A percentile compares a stretch with the other conserved stretches of the same genome.
Conservation (phyloP, 1,140 invertebrate species). For the Hylaeus volcanicus region DNA sequence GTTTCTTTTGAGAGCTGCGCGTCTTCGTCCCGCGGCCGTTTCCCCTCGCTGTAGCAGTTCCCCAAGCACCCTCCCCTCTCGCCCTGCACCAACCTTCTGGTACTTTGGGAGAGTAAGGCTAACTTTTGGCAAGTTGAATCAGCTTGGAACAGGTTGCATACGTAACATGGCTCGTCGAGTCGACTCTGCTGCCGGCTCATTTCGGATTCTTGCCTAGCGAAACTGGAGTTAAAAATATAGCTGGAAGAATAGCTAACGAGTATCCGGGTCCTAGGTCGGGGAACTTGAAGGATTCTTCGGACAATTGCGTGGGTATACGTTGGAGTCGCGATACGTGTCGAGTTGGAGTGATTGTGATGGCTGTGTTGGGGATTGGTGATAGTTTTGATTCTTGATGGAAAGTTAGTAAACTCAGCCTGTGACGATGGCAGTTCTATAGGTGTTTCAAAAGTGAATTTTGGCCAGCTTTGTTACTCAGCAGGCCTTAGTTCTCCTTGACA, state of each 20-base stretch:
- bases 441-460: no score
- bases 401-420: no score
- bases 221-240: background rate
- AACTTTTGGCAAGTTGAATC: conserved; percentile 56
- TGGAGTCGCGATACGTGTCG: background rate
- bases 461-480: no score
- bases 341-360: no score
- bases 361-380: no score
- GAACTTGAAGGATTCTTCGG: no score
- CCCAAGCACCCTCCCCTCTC: background rate
- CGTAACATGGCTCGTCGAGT: conserved; percentile 26
- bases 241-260: conserved; percentile 33
- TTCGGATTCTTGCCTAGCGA: conserved; percentile 41
- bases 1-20: conserved; percentile 61
- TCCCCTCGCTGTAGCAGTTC: conserved; percentile 16
- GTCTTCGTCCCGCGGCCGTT: conserved; percentile 3
- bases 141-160: conserved; percentile 41
- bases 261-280: background rate
- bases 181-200: conserved; percentile 33
- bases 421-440: no score
- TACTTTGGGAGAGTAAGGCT: conserved; percentile 12
- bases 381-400: no score
- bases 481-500: no score
- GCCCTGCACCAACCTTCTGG: background rate
- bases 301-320: background rate